Evolutionary conservation across 2,113 vertebrate species (phyloP).

Genomic region (Grammomys dolichurus): DNA sequence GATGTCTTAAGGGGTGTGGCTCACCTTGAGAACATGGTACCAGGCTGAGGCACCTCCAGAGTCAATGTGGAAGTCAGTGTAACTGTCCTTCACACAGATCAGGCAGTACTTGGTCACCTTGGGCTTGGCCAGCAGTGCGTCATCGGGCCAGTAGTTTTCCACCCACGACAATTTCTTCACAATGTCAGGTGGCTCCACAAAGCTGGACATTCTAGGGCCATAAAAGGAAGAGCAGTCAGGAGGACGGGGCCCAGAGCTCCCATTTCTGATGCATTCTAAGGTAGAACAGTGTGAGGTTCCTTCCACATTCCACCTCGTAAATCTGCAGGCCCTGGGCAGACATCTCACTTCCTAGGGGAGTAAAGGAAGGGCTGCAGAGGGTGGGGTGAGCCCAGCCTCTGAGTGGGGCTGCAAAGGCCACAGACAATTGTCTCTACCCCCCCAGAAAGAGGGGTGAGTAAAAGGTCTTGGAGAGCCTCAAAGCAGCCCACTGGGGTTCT

Average conservation of each 20-base stretch:
- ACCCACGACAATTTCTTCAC: conserved; percentile 97
- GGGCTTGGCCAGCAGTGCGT: conserved; percentile 96
- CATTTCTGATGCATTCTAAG: too few species aligned
- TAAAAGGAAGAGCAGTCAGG: conserved; percentile 29
- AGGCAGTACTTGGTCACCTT: conserved; percentile 99
- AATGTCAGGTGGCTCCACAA: conserved; percentile 97
- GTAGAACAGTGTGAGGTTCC: background rate
- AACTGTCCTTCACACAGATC: conserved; percentile 99
- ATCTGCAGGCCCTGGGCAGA: fast-evolving
- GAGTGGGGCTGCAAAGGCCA: background rate
- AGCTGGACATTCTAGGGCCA: conserved; percentile 93
- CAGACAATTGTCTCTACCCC: background rate
- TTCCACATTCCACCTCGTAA: background rate
- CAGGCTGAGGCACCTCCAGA: conserved; percentile 96
- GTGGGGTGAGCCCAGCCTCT: fast-evolving
- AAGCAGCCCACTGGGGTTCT: background rate
- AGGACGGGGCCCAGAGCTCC: fast-evolving
- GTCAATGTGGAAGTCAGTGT: conserved; percentile 98
- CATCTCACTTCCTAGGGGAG: too few species aligned
- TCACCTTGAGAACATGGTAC: conserved; percentile 98
- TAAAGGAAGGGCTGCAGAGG: background rate
- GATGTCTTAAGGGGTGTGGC: background rate
- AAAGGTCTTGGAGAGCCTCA: background rate
- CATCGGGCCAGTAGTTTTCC: conserved; percentile 97
- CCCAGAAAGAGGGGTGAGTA: fast-evolving